A percentile compares a stretch with the other conserved stretches of the same genome.
phyloP scores from a whole-genome alignment of 2,797 vertebrate genomes.

The Parauchenoglanis punctatus region DNA sequence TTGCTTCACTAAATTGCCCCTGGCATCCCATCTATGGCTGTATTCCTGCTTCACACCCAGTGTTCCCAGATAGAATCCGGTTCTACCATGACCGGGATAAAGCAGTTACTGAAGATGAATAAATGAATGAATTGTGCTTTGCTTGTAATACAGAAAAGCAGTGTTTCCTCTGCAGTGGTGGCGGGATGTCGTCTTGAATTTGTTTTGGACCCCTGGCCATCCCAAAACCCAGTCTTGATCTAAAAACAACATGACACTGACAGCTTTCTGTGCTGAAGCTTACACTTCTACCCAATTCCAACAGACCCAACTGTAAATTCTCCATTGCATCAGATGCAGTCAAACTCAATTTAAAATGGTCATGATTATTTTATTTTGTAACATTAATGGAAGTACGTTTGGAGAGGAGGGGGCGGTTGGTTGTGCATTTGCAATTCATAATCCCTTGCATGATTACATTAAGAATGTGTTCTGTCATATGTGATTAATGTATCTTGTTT shows the following conservation, averaged over 20 bases:
- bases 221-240: slow-evolving; percentile 60
- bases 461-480: slow-evolving; percentile 96
- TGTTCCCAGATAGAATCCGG: not conserved
- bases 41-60: not conserved
- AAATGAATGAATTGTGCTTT: slow-evolving; percentile 65
- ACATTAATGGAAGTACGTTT: slow-evolving; percentile 91
- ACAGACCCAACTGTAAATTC: slow-evolving; percentile 74
- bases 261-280: slow-evolving; percentile 68
- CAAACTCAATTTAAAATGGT: slow-evolving; percentile 85
- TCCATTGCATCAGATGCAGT: slow-evolving; percentile 74
- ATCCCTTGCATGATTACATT: slow-evolving; percentile 94
- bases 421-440: slow-evolving; percentile 95
- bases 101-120: slow-evolving; percentile 51
- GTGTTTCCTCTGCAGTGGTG: slow-evolving; percentile 71
- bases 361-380: slow-evolving; percentile 95
- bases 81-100: not conserved
- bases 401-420: slow-evolving; percentile 64
- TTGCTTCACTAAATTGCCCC: not conserved
- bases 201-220: slow-evolving; percentile 64
- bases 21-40: not conserved
- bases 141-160: slow-evolving; percentile 75
- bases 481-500: slow-evolving; percentile 97
- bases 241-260: slow-evolving; percentile 58
- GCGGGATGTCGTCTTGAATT: slow-evolving; percentile 70
- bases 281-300: slow-evolving; percentile 69